A percentile compares a stretch with the other conserved stretches of the same genome.
phyloP scores from a whole-genome alignment of 2,113 vertebrate species.

The Phalacrocorax pelagicus region DNA sequence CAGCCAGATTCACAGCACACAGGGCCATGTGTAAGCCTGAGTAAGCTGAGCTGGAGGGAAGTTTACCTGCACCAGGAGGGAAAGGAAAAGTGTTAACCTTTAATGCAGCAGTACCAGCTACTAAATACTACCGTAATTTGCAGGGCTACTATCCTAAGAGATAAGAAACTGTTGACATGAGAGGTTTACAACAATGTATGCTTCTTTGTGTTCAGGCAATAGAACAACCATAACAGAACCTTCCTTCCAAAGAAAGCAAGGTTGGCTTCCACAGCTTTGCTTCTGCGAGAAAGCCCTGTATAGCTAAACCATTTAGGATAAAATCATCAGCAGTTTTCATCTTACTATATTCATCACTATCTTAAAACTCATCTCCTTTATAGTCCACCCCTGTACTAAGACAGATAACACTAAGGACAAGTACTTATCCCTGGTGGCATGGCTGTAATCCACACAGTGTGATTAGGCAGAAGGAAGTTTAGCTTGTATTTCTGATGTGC shows the following conservation, averaged over 20 bases:
- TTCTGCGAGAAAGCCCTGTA: background rate
- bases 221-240: accelerated
- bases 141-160: background rate
- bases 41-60: slow-evolving; percentile 83
- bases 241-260: background rate
- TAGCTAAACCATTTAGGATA: background rate
- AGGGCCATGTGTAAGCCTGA: slow-evolving; percentile 90
- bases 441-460: background rate
- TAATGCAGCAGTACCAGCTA: background rate
- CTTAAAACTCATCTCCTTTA: background rate
- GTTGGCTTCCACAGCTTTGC: background rate
- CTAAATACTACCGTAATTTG: background rate
- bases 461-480: background rate
- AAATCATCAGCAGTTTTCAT: background rate
- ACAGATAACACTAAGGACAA: background rate
- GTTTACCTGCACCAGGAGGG: slow-evolving; percentile 78
- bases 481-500: background rate
- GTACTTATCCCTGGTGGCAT: background rate
- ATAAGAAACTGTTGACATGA: background rate
- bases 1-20: slow-evolving; percentile 92
- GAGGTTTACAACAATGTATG: background rate
- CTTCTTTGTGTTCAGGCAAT: background rate
- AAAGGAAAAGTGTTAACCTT: background rate
- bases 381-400: background rate
- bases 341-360: background rate